These are phyloP conservation scores for Ormyrus thymus DNA, from an alignment of 2,888 invertebrate genomes.

Conservation along the genomic window DNA sequence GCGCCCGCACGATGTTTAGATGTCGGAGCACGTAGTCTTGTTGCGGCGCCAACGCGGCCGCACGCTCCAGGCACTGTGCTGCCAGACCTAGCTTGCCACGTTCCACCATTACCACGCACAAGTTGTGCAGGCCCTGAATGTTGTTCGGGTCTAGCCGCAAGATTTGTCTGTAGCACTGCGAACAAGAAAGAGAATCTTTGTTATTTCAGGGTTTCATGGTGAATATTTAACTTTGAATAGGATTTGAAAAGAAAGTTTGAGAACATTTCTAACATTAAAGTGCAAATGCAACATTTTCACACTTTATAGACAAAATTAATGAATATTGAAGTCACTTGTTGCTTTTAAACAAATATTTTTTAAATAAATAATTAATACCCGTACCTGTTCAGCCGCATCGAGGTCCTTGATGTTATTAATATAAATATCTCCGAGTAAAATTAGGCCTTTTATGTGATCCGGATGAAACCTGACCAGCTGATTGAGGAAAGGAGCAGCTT, in stretches of 20 bases:
- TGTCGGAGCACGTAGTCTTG: conserved; percentile 95
- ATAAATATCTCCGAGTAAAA: conserved; percentile 95
- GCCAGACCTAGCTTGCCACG: conserved; percentile 90
- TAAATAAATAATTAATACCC: conserved; percentile 12
- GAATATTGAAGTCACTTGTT: too few relatives aligned
- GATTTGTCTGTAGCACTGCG: conserved; percentile 91
- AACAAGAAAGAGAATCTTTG: too few relatives aligned
- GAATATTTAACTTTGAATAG: too few relatives aligned
- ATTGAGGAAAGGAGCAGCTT: conserved; percentile 94
- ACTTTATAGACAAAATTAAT: too few relatives aligned
- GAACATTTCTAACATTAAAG: too few relatives aligned
- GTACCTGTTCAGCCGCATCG: conserved; percentile 93
- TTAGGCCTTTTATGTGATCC: conserved; percentile 95
- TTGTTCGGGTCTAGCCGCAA: conserved; percentile 91
- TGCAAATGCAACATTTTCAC: too few relatives aligned
- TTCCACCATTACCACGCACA: conserved; percentile 97
- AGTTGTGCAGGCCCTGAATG: conserved; percentile 95
- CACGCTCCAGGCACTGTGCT: conserved; percentile 88
- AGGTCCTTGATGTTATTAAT: conserved; percentile 96
- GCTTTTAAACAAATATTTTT: too few relatives aligned
- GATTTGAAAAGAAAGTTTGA: too few relatives aligned
- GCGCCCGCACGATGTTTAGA: conserved; percentile 89
- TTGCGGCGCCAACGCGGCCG: conserved; percentile 87
- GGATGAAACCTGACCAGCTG: conserved; percentile 94
- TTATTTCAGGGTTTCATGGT: too few relatives aligned